These are phyloP conservation scores for Drosophila sordidapex DNA, from an alignment of 2,888 invertebrate species.

Conservation along the genomic window DNA sequence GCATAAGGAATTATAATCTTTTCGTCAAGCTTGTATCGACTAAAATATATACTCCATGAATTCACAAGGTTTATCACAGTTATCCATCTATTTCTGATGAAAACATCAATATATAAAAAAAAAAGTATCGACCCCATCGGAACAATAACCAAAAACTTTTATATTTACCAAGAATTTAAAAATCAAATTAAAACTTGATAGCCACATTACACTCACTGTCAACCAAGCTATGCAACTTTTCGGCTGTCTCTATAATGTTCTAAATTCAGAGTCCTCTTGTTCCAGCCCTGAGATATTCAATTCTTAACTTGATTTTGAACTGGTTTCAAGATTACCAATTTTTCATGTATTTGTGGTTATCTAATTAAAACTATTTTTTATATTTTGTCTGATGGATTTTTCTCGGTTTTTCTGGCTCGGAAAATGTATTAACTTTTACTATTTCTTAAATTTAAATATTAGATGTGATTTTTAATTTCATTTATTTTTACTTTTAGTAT, in stretches of 20 bases:
- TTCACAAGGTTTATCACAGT: neutral
- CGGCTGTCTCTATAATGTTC: neutral
- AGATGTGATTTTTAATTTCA: neutral
- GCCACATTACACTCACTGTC: neutral
- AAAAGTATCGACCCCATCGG: too few species aligned
- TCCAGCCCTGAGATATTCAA: neutral
- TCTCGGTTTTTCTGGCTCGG: too few species aligned
- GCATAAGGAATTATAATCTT: neutral
- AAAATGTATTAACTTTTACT: too few species aligned
- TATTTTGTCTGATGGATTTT: too few species aligned
- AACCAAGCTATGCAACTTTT: neutral
- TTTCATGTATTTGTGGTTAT: neutral
- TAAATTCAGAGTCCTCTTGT: neutral
- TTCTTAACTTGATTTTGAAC: neutral
- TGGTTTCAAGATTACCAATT: neutral
- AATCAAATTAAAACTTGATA: neutral
- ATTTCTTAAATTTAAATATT: too few species aligned
- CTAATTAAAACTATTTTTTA: neutral
- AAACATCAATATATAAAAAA: accelerated
- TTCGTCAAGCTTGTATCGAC: neutral
- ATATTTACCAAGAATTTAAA: neutral
- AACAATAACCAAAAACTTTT: too few species aligned
- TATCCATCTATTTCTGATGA: neutral
- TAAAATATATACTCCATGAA: neutral
- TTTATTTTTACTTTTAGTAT: neutral